Evolutionary conservation across 2,888 invertebrate genomes (phyloP).

Genomic region (Torymus auratus): DNA sequence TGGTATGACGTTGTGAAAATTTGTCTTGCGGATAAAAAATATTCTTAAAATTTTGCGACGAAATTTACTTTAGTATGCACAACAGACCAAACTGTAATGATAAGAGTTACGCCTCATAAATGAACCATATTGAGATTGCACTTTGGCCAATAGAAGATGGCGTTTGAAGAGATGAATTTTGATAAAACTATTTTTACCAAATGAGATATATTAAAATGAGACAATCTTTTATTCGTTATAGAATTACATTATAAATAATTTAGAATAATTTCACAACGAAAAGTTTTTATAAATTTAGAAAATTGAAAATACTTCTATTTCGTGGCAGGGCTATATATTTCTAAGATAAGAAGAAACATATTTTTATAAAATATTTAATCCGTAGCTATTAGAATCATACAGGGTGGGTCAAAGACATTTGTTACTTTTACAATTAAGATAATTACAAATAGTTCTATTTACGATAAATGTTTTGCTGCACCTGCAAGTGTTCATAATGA

Average conservation of each 20-base stretch:
- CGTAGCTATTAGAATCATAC: constrained; percentile 1
- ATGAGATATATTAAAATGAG: not conserved
- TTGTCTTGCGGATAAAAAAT: too few species aligned
- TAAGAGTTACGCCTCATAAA: not conserved
- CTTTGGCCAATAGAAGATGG: constrained; percentile 7
- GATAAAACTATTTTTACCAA: not conserved
- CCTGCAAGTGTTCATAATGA: not conserved
- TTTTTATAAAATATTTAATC: constrained; percentile 42
- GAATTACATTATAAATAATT: not conserved
- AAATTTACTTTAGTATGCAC: too few species aligned
- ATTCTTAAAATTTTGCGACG: too few species aligned
- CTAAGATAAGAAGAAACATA: constrained; percentile 19
- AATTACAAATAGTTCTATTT: not conserved
- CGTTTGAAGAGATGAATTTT: not conserved
- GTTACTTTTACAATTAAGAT: constrained; percentile 13
- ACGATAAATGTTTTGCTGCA: not conserved
- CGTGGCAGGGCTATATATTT: constrained; percentile 7
- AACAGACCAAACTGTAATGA: too few species aligned
- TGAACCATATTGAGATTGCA: constrained; percentile 26
- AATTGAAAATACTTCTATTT: too few species aligned
- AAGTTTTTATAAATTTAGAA: too few species aligned
- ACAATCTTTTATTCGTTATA: constrained; percentile 10
- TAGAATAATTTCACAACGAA: constrained; percentile 11
- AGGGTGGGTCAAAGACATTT: constrained; percentile 30
- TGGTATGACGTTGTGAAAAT: too few species aligned